Conservation (phyloP, 1,140 invertebrate genomes). For the Hydropsyche tenuis region DNA sequence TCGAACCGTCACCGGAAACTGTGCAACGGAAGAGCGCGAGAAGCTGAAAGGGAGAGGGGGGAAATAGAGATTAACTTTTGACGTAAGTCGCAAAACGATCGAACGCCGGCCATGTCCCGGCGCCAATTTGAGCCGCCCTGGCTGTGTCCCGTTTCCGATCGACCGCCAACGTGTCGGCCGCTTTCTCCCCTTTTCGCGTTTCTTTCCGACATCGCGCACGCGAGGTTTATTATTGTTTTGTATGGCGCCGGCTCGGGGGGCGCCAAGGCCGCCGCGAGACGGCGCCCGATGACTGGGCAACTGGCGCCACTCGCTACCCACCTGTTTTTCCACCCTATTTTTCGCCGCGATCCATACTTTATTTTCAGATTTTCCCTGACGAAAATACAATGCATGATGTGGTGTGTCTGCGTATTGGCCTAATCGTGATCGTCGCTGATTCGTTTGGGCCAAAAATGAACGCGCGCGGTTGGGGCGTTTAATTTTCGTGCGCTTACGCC, state of each 20-base stretch:
- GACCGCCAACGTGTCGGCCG: background rate
- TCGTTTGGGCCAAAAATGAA: too few relatives aligned
- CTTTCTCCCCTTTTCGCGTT: background rate
- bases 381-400: too few relatives aligned
- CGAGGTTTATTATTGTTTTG: slow-evolving; percentile 44
- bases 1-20: too few relatives aligned
- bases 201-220: slow-evolving; percentile 26
- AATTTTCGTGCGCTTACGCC: too few relatives aligned
- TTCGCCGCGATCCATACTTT: slow-evolving; percentile 16
- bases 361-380: background rate
- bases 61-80: background rate
- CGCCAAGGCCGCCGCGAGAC: slow-evolving; percentile 43
- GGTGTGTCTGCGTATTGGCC: too few relatives aligned
- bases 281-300: slow-evolving; percentile 19
- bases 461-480: too few relatives aligned
- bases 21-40: too few relatives aligned
- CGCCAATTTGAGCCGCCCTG: slow-evolving; percentile 1
- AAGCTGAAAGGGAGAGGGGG: too few relatives aligned
- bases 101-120: background rate
- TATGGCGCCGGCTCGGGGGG: slow-evolving; percentile 33
- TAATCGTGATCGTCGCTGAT: too few relatives aligned
- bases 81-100: background rate
- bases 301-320: slow-evolving; percentile 27
- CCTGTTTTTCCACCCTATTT: slow-evolving; percentile 31
- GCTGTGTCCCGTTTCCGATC: slow-evolving; percentile 18